Conservation (phyloP, 2,888 invertebrate species). For the Cheilosia impressa region DNA sequence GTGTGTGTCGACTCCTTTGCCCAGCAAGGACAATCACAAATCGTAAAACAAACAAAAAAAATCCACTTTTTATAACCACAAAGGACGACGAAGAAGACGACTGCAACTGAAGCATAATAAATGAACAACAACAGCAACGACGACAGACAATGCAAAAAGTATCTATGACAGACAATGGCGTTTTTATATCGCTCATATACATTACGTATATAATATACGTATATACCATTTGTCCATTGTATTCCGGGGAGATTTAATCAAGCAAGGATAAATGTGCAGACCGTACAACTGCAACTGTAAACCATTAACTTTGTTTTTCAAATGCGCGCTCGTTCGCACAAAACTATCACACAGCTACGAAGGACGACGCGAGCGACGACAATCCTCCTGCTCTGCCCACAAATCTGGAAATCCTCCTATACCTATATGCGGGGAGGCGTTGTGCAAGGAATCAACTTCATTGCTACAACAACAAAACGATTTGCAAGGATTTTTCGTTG, state of each 20-base stretch:
- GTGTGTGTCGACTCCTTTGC: slow-evolving; percentile 20
- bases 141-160: slow-evolving; percentile 41
- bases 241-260: slow-evolving; percentile 69
- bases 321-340: slow-evolving; percentile 54
- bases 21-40: slow-evolving; percentile 41
- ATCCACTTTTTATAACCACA: slow-evolving; percentile 8
- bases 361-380: slow-evolving; percentile 42
- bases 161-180: slow-evolving; percentile 55
- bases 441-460: slow-evolving; percentile 46
- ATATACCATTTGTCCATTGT: slow-evolving; percentile 38
- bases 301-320: slow-evolving; percentile 73
- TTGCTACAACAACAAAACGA: slow-evolving; percentile 55
- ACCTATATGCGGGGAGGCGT: slow-evolving; percentile 26
- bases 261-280: slow-evolving; percentile 63
- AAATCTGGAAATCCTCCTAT: slow-evolving; percentile 50
- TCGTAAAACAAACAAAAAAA: slow-evolving; percentile 32
- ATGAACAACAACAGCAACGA: slow-evolving; percentile 10
- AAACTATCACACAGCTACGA: slow-evolving; percentile 56
- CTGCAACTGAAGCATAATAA: slow-evolving; percentile 42
- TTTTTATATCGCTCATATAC: slow-evolving; percentile 44
- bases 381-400: slow-evolving; percentile 35
- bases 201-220: slow-evolving; percentile 4
- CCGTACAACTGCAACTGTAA: slow-evolving; percentile 70
- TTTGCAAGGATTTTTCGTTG: slow-evolving; percentile 51
- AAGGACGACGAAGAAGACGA: slow-evolving; percentile 46